Evolutionary conservation across 2,888 invertebrate genomes (phyloP).

Genomic region (Sminthurides aquaticus): DNA sequence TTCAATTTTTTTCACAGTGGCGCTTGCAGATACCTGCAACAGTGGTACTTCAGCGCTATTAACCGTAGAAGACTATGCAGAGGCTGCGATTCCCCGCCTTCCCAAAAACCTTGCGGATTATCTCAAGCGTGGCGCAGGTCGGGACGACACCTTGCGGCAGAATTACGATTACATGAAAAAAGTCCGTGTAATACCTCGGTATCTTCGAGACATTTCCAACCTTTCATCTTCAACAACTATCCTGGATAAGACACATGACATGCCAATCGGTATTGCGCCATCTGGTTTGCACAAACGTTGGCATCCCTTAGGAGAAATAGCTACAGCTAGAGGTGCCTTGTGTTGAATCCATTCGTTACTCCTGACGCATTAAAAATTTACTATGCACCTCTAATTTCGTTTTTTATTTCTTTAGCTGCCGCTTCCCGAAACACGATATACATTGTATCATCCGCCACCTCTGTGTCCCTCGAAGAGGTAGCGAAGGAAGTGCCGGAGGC

Average conservation of each 20-base stretch:
- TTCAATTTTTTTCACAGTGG: too few relatives aligned
- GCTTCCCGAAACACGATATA: slow-evolving; percentile 65
- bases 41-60: too few relatives aligned
- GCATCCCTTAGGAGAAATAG: slow-evolving; percentile 78
- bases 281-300: slow-evolving; percentile 88
- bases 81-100: slow-evolving; percentile 1
- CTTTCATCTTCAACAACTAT: slow-evolving; percentile 57
- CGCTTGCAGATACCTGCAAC: too few relatives aligned
- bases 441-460: slow-evolving; percentile 76
- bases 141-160: slow-evolving; percentile 1
- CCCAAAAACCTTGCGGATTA: slow-evolving; percentile 7
- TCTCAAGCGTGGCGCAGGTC: slow-evolving; percentile 8
- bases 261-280: slow-evolving; percentile 75
- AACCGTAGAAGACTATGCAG: slow-evolving; percentile 14
- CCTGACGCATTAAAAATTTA: too few relatives aligned
- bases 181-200: slow-evolving; percentile 53
- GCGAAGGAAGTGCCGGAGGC: slow-evolving; percentile 66
- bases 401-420: slow-evolving; percentile 62
- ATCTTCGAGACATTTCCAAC: slow-evolving; percentile 63
- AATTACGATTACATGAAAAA: slow-evolving; percentile 11
- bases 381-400: too few relatives aligned
- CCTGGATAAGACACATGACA: slow-evolving; percentile 52
- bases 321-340: slow-evolving; percentile 56
- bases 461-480: slow-evolving; percentile 80
- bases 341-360: too few relatives aligned